Percentiles rank a stretch among this genome's conserved stretches.
Evolutionary conservation across 2,113 vertebrate species (phyloP).

Genomic region (Cynocephalus volans): DNA sequence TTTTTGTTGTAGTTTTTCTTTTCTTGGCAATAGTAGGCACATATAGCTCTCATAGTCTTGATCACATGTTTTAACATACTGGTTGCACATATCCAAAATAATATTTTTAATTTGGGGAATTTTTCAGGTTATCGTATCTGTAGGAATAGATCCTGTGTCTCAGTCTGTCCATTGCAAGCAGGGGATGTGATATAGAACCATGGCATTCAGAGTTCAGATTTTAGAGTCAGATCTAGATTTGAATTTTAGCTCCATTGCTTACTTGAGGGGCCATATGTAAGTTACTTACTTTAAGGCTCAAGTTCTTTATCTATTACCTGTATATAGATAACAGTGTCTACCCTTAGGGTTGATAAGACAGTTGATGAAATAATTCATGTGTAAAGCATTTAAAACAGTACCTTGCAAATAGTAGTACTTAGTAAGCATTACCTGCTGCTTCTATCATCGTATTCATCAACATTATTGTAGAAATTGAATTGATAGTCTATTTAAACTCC

Average conservation of each 20-base stretch:
- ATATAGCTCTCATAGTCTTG: not conserved
- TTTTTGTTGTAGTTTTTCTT: slow-evolving; percentile 37
- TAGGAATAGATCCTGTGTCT: not conserved
- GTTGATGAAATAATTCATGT: slow-evolving; percentile 2
- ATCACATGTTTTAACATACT: slow-evolving; percentile 22
- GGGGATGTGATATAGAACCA: not conserved
- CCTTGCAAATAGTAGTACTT: not conserved
- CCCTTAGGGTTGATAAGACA: not conserved
- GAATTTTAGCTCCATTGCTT: not conserved
- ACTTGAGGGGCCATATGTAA: slow-evolving; percentile 3
- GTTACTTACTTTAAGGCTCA: slow-evolving; percentile 40
- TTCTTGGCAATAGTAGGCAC: not conserved
- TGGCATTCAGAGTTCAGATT: slow-evolving; percentile 26
- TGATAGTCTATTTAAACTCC: not conserved
- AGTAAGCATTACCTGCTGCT: not conserved
- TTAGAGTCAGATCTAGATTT: not conserved
- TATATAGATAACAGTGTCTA: not conserved
- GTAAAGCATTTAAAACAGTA: not conserved
- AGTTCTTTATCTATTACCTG: not conserved
- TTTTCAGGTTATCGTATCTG: not conserved
- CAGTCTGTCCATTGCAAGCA: not conserved
- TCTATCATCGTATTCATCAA: not conserved
- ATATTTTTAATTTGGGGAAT: slow-evolving; percentile 7
- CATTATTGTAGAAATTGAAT: not conserved
- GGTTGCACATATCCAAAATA: not conserved